Evolutionary conservation across 1,140 invertebrate genomes (phyloP).

Genomic region (Drosophila lacertosa): DNA sequence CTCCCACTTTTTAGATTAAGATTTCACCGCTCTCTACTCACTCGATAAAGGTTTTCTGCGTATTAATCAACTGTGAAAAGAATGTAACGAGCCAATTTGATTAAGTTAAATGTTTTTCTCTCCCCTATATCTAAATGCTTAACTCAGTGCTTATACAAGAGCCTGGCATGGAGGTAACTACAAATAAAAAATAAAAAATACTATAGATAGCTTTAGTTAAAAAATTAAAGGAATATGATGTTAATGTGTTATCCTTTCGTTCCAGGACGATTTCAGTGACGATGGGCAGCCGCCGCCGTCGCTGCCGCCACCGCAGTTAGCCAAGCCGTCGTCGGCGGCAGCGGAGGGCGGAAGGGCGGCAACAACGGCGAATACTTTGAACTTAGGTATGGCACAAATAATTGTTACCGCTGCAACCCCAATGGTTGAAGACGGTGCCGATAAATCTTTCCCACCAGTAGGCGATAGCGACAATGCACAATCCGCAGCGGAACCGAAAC

Average conservation of each 20-base stretch:
- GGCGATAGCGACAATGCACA: slow-evolving; percentile 63
- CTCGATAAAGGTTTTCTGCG: slow-evolving; percentile 18
- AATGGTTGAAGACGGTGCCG: slow-evolving; percentile 89
- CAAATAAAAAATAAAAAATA: slow-evolving; percentile 4
- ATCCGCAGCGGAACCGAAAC: slow-evolving; percentile 27
- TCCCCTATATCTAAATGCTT: slow-evolving; percentile 74
- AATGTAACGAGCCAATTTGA: slow-evolving; percentile 9
- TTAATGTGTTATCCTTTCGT: too few relatives aligned
- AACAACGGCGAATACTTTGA: slow-evolving; percentile 75
- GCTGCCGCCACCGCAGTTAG: slow-evolving; percentile 69
- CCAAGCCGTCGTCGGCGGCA: too few relatives aligned
- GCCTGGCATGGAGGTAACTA: slow-evolving; percentile 81
- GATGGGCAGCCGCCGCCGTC: slow-evolving; percentile 78
- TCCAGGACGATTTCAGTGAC: slow-evolving; percentile 77
- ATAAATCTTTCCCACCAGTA: slow-evolving; percentile 84
- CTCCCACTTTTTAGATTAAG: slow-evolving; percentile 28
- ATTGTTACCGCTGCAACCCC: slow-evolving; percentile 95
- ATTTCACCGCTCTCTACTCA: slow-evolving; percentile 34
- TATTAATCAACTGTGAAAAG: slow-evolving; percentile 11
- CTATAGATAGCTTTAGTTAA: too few relatives aligned
- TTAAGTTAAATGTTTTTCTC: slow-evolving; percentile 52
- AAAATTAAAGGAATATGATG: too few relatives aligned
- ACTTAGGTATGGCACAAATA: slow-evolving; percentile 91
- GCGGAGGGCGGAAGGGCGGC: slow-evolving; percentile 64
- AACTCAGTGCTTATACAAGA: slow-evolving; percentile 82